A percentile compares a stretch with the other conserved stretches of the same genome.
phyloP scores from a whole-genome alignment of 2,797 vertebrate genomes.

The Hydrocynus forskahlii region DNA sequence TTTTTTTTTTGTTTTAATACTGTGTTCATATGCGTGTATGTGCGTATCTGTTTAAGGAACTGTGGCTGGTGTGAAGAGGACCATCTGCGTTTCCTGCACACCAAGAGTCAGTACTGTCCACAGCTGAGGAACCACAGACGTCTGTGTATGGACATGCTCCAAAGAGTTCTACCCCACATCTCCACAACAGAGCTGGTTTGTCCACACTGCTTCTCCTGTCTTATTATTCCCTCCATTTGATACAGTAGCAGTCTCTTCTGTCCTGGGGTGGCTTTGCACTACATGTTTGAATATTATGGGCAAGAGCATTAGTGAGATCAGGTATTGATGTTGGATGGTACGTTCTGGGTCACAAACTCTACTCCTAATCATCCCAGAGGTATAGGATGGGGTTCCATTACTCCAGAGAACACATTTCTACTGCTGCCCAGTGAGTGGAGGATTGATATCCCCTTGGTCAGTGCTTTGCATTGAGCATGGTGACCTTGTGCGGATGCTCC shows the following conservation, averaged over 20 bases:
- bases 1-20: background rate
- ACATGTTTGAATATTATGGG: background rate
- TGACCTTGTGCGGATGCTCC: background rate
- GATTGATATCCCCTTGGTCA: background rate
- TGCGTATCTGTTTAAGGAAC: constrained; percentile 68
- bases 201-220: constrained; percentile 34
- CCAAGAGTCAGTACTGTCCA: constrained; percentile 80
- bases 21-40: background rate
- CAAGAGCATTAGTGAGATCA: background rate
- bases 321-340: background rate
- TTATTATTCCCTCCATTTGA: background rate
- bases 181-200: constrained; percentile 87
- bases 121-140: constrained; percentile 78
- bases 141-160: constrained; percentile 87
- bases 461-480: background rate
- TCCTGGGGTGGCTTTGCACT: background rate
- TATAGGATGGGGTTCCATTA: background rate
- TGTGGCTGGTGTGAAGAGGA: constrained; percentile 84
- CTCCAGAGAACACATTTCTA: background rate
- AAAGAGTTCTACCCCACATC: constrained; percentile 83
- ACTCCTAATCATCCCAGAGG: background rate
- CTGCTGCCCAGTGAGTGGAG: background rate
- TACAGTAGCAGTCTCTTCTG: background rate
- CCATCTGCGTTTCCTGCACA: constrained; percentile 81
- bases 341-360: background rate